Base-by-base conservation (phyloP, 2,113 vertebrate species). In the Rhinoderma darwinii region DNA sequence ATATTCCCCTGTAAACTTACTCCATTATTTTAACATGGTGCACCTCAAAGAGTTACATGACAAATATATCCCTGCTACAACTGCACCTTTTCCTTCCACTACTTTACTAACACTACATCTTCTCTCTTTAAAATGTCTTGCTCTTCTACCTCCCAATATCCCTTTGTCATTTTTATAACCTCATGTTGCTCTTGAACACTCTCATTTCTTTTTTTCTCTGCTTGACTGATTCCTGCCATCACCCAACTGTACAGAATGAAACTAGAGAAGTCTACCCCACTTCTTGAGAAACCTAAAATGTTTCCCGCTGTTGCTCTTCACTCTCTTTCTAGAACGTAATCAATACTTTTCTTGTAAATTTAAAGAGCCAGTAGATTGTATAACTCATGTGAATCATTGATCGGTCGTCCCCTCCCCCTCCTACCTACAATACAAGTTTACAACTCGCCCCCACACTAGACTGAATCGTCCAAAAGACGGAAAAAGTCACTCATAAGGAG, bases 321-420 rank as follows among this genome's bases (percentile, higher is more conserved):
- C 43, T 78, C 59, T 68, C 61, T 39, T 47, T 70, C 75, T 70
- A 79, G 68, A 70, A 70, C 70, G 44, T 18, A 79, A 86, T 86
- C 84, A 54, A 86, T 86, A 77, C 37, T 79, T 86, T 86, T 86
- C 75, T 74, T 79, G 74, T 79, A 77, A 86, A 32, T n/a, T 70
- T 22, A 86, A 86, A 51, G 32, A 51, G 70, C 11, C 84, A 37
- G 41, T 18, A 68, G 59, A 79, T 79, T 79, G 56, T 54, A 51
- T 30, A 70, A 72, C 41, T 30, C 27, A 4, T 51, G 59, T 30
- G 59, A 79, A 78, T 39, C 73, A 78, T 66, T 84, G 72, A 75
- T 59, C 41, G 43, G 20, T 32, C n/a, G 32, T 7, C 35, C 43
- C 32, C 51, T 39, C 44, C 30, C 41, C 25, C 2, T 51, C 17